Evolutionary conservation across 2,797 vertebrate species (phyloP).

Genomic region (Centroberyx gerrardi): DNA sequence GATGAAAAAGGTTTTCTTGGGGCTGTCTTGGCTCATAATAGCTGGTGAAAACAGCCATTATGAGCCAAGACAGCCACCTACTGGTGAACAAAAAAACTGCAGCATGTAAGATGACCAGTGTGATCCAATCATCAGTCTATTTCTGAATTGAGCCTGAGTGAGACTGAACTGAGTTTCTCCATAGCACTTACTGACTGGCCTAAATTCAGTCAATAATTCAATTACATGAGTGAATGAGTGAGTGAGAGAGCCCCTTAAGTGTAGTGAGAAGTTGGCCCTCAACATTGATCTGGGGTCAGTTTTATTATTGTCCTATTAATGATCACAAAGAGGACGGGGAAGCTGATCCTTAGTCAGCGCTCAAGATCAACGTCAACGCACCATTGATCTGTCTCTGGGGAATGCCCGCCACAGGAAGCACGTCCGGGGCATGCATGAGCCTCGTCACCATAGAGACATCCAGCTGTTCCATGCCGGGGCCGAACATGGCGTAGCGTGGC

Average conservation of each 20-base stretch:
- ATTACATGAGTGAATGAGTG: neutral
- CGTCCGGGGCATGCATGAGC: conserved; percentile 90
- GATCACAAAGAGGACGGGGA: neutral
- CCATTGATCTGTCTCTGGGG: conserved; percentile 92
- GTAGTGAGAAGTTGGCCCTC: neutral
- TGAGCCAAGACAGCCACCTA: conserved; percentile 48
- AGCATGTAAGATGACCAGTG: neutral
- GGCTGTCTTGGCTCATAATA: no score
- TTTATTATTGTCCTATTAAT: neutral
- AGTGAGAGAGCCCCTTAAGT: neutral
- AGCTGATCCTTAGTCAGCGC: neutral
- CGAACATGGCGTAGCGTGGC: conserved; percentile 96
- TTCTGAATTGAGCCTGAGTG: neutral
- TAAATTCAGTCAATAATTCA: neutral
- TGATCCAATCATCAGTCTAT: no score
- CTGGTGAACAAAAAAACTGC: conserved; percentile 33
- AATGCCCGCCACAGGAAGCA: conserved; percentile 88
- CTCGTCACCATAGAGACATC: conserved; percentile 91
- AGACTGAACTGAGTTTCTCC: neutral
- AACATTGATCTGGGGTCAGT: neutral
- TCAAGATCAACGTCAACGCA: conserved; percentile 65
- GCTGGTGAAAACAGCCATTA: neutral
- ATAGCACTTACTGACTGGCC: neutral
- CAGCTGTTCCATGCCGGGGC: conserved; percentile 94
- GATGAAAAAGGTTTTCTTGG: neutral